A percentile compares a stretch with the other conserved stretches of the same genome.
Conservation (phyloP, 23 tunicate species). For the Diplosoma virens region DNA sequence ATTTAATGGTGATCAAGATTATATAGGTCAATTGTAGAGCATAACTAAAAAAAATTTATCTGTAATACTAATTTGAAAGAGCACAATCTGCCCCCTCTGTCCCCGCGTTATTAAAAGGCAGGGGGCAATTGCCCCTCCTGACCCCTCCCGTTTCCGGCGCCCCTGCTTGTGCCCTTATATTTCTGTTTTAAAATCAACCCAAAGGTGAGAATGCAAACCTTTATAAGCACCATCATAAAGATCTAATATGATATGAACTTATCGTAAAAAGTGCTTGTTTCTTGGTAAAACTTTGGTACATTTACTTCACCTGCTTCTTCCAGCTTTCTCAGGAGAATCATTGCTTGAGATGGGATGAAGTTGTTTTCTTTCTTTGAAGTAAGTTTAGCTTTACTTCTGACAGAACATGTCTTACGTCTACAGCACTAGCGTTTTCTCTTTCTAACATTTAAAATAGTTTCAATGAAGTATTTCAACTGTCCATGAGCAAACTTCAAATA, state of each 20-base stretch:
- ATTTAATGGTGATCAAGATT: too few species aligned
- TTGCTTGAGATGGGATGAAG: constrained; percentile 35
- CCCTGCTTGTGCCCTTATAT: too few species aligned
- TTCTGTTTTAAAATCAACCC: constrained; percentile 31
- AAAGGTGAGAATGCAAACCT: constrained; percentile 39
- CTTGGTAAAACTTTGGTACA: constrained; percentile 6
- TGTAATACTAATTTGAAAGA: too few species aligned
- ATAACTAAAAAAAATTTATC: too few species aligned
- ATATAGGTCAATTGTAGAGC: too few species aligned
- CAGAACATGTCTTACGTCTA: constrained; percentile 43
- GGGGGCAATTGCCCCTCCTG: too few species aligned
- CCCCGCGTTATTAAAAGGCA: too few species aligned
- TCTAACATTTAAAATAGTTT: constrained; percentile 40
- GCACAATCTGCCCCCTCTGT: too few species aligned
- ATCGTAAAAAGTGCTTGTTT: constrained; percentile 27
- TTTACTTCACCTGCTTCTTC: constrained; percentile 10
- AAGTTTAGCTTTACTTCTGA: constrained; percentile 41
- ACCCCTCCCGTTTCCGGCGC: too few species aligned
- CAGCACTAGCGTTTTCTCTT: constrained; percentile 44
- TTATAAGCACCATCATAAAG: constrained; percentile 41
- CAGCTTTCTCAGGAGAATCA: constrained; percentile 36
- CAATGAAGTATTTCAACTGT: constrained; percentile 24
- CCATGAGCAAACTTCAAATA: background rate
- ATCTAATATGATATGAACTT: constrained; percentile 30
- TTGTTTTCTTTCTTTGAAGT: constrained; percentile 33